A percentile compares a stretch with the other conserved stretches of the same genome.
Conservation (phyloP, 2,113 vertebrate genomes). For the Stigmatopora nigra region DNA sequence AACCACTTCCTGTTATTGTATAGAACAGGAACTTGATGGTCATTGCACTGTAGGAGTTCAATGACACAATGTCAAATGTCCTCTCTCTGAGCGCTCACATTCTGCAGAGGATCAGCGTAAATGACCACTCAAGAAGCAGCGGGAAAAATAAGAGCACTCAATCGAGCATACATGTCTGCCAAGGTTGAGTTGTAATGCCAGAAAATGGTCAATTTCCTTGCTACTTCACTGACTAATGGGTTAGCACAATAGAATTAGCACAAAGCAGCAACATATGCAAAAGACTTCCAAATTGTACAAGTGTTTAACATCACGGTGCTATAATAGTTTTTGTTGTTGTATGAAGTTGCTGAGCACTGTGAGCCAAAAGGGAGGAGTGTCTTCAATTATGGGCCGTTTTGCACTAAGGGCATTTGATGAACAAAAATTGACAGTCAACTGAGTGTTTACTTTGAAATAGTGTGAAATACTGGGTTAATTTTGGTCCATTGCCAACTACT, state of each 20-base stretch:
- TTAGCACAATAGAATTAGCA: no score
- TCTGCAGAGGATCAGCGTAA: background rate
- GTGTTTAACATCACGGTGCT: background rate
- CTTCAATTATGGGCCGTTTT: no score
- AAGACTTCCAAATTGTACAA: background rate
- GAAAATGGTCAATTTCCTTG: background rate
- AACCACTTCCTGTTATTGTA: constrained; percentile 76
- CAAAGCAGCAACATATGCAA: background rate
- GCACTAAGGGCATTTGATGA: no score
- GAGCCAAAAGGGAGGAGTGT: no score
- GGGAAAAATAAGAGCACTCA: background rate
- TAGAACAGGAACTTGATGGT: constrained; percentile 60
- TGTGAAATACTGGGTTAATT: no score
- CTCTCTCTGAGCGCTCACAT: constrained; percentile 5
- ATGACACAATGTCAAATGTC: constrained; percentile 49
- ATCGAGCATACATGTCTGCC: background rate
- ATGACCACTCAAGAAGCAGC: background rate
- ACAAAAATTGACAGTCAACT: no score
- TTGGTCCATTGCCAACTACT: no score
- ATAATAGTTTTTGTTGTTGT: background rate
- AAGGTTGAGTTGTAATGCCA: background rate
- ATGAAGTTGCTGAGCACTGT: no score
- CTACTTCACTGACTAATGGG: background rate
- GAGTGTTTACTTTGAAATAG: no score
- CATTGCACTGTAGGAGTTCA: constrained; percentile 54